Evolutionary conservation across 2,113 vertebrate species (phyloP), one percentile per base, ranked within the genome.

Genomic region (Chrysemys picta): DNA sequence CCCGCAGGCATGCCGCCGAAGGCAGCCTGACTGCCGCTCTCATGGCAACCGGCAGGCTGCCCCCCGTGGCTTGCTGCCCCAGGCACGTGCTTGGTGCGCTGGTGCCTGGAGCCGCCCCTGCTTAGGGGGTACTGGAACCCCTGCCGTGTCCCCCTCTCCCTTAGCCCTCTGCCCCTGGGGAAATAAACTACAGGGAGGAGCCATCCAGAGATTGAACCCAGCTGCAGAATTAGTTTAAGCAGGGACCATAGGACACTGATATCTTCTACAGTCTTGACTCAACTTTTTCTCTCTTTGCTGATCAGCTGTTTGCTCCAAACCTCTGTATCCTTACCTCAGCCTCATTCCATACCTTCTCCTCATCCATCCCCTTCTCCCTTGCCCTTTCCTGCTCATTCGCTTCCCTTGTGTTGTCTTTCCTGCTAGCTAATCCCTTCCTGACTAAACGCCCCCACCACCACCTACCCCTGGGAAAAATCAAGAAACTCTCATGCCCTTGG

Each of bases 381-480:
- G 82, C 5, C 54, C 22, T 6, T 54, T 54, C 25, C 72, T 21
- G 80, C 22, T 82, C 88, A 80, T 2, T 2, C 6, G 8, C 81
- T 87, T 89, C 42, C 29, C 19, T 88, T 65, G 12, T 1, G 0
- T 57, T 94, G 75, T 27, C 42, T 45, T 29, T 47, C 10, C 75
- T 7, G 3, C 90, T 82, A 53, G 9, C 49, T 85, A 84, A 49
- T n/a, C 27, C 25, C 4, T 54, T 49, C 22, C 80, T n/a, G n/a
- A 17, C 17, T n/a, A 91, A 89, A 80, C 0, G 22, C 72, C 19
- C 11, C 80, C 10, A 0, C 12, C 72, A 10, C 12, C 82, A 5
- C 50, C 45, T 47, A 7, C 45, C 10, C 6, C 11, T 1, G 5
- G 25, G 42, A 47, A 78, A 47, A 78, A 47, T 47, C 24, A 27